Evolutionary conservation across 2,797 vertebrate species (phyloP).

Genomic region (Gorsachius magnificus): DNA sequence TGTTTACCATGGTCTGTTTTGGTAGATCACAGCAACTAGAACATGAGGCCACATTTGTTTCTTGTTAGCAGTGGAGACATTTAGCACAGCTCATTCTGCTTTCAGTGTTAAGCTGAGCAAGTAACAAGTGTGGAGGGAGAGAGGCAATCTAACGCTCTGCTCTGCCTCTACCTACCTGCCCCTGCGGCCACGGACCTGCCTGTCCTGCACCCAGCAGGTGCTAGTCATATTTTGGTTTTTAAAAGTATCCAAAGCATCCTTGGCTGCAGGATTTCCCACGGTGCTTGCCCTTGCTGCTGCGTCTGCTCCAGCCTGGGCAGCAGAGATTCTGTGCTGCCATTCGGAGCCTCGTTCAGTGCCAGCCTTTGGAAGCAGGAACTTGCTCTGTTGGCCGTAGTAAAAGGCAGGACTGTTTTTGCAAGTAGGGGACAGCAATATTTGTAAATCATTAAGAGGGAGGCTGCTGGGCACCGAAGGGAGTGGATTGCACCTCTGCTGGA

Average conservation of each 20-base stretch:
- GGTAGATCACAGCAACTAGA: slow-evolving; percentile 70
- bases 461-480: not conserved
- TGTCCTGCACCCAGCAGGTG: not conserved
- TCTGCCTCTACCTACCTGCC: not conserved
- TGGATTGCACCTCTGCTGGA: not conserved
- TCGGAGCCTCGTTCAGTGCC: not conserved
- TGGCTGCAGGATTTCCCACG: not conserved
- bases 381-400: not conserved
- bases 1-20: slow-evolving; percentile 71
- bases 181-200: not conserved
- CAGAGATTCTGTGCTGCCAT: not conserved
- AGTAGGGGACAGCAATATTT: not conserved
- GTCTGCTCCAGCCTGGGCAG: not conserved
- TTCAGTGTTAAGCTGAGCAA: not conserved
- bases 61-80: slow-evolving; percentile 50
- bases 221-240: not conserved
- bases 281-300: accelerated
- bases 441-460: not conserved
- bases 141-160: not conserved
- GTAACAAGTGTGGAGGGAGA: slow-evolving; percentile 32
- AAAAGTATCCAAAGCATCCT: not conserved
- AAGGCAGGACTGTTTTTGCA: not conserved
- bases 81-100: slow-evolving; percentile 49
- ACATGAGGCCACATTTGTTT: slow-evolving; percentile 66
- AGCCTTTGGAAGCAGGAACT: not conserved